These are phyloP conservation scores for Pavo muticus DNA, from an alignment of 2,113 vertebrate genomes.

Conservation along the genomic window DNA sequence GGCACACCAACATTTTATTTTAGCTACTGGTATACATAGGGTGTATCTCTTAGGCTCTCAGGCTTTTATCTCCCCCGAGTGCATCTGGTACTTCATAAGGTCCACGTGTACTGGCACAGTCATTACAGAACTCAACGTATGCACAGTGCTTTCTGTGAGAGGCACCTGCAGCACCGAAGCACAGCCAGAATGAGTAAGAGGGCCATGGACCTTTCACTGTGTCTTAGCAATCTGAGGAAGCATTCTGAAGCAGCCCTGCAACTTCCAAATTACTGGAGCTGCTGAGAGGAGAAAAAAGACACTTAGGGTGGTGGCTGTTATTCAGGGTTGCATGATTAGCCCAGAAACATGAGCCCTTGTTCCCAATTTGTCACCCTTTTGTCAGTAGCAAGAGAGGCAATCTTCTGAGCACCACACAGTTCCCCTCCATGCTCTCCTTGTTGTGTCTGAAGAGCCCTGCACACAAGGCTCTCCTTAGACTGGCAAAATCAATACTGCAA, in stretches of 20 bases:
- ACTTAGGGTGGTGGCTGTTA: not conserved
- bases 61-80: not conserved
- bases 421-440: not conserved
- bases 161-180: not conserved
- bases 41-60: not conserved
- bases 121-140: not conserved
- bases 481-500: not conserved
- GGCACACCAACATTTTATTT: not conserved
- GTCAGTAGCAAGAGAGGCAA: not conserved
- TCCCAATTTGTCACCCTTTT: not conserved
- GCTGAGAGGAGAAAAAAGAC: not conserved
- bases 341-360: not conserved
- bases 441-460: not conserved
- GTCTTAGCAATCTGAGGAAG: not conserved
- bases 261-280: not conserved
- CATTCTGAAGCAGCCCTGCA: not conserved
- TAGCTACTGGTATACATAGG: not conserved
- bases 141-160: not conserved
- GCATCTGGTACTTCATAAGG: not conserved
- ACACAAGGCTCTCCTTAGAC: not conserved
- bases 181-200: rapidly evolving
- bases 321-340: not conserved
- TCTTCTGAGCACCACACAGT: not conserved
- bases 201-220: not conserved
- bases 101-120: not conserved